phyloP scores from a whole-genome alignment of 2,113 vertebrate genomes.

The Butorides virescens region DNA sequence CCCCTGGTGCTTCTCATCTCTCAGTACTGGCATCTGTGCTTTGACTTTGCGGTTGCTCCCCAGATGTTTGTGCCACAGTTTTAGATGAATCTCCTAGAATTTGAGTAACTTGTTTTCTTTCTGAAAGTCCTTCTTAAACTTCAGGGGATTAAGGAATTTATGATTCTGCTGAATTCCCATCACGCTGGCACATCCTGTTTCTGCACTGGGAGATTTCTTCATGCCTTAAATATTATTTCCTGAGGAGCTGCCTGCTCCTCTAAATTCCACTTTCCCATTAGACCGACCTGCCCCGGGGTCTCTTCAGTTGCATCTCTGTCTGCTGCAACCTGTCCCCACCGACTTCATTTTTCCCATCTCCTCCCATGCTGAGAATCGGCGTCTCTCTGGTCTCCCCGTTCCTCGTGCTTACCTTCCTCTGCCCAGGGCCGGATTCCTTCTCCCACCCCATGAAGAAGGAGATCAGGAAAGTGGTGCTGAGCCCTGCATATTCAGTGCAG shows the following conservation, averaged over 20 bases:
- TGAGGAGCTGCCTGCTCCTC: background rate
- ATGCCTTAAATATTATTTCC: background rate
- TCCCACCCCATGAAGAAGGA: background rate
- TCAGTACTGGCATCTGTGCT: accelerated
- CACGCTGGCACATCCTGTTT: background rate
- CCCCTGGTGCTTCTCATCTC: background rate
- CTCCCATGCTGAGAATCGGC: background rate
- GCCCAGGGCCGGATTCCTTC: background rate
- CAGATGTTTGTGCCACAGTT: background rate
- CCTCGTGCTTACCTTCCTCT: background rate
- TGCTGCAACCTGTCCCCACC: background rate
- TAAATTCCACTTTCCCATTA: background rate
- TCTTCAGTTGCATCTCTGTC: background rate
- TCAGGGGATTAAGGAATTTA: conserved; percentile 27
- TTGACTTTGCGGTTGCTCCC: background rate
- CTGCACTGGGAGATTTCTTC: background rate
- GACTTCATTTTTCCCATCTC: background rate
- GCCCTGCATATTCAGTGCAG: background rate
- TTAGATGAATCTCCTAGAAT: background rate
- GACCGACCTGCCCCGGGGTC: background rate
- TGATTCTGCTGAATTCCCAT: conserved; percentile 29
- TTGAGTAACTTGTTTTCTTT: background rate
- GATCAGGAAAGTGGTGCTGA: background rate
- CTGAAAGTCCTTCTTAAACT: background rate
- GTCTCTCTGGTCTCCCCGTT: background rate